Percentiles rank a stretch among this genome's conserved stretches.
Conservation (phyloP, 2,888 invertebrate species). For the Latheticus oryzae region DNA sequence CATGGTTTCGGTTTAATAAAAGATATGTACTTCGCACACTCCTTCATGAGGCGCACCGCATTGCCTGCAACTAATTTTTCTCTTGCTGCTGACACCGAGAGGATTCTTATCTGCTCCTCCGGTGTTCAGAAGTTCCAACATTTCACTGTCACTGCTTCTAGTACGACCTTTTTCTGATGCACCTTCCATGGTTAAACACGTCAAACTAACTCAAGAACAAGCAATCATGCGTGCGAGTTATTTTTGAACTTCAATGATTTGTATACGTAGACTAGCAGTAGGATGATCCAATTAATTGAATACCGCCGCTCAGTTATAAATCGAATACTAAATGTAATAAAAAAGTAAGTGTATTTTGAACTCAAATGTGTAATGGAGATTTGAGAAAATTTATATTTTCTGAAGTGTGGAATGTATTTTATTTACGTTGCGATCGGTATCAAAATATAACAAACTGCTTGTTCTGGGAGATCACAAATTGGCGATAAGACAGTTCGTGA, state of each 20-base stretch:
- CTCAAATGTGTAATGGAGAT: too few relatives aligned
- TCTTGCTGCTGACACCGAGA: slow-evolving; percentile 34
- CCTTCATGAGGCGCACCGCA: slow-evolving; percentile 52
- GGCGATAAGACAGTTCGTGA: slow-evolving; percentile 36
- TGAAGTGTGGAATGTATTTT: too few relatives aligned
- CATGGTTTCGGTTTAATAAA: slow-evolving; percentile 12
- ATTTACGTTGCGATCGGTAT: slow-evolving; percentile 27
- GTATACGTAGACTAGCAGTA: slow-evolving; percentile 44
- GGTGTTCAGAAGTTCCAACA: slow-evolving; percentile 44
- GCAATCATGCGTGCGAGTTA: too few relatives aligned
- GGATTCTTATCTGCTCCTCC: slow-evolving; percentile 36
- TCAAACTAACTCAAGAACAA: slow-evolving; percentile 8
- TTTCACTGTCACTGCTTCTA: slow-evolving; percentile 48
- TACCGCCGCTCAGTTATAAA: too few relatives aligned
- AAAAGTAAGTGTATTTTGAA: too few relatives aligned
- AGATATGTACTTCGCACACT: slow-evolving; percentile 47
- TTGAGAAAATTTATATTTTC: too few relatives aligned
- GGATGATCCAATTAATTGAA: too few relatives aligned
- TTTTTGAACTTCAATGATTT: slow-evolving; percentile 42
- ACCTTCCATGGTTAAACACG: slow-evolving; percentile 28
- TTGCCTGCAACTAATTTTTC: slow-evolving; percentile 50
- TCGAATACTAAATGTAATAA: too few relatives aligned
- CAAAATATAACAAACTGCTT: slow-evolving; percentile 28
- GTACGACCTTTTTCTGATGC: slow-evolving; percentile 17
- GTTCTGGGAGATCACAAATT: slow-evolving; percentile 34